These are phyloP conservation scores for Tonatia bakeri DNA, from an alignment of 2,113 vertebrate species.

Conservation along the genomic window DNA sequence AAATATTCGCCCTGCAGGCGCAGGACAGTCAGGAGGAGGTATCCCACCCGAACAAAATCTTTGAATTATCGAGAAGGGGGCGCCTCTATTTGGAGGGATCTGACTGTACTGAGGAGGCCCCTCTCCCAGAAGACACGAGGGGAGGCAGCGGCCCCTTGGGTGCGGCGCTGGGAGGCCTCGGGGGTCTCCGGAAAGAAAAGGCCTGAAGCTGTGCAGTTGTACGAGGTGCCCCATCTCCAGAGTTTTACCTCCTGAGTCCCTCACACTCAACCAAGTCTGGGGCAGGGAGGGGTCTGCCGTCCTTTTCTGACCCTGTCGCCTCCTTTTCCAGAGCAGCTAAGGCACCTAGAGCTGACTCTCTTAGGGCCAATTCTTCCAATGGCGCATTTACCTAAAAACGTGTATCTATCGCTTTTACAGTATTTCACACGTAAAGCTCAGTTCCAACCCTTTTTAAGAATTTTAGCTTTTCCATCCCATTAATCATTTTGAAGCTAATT, in stretches of 20 bases:
- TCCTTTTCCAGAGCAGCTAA: not conserved
- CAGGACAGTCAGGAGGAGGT: not conserved
- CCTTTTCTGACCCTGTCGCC: not conserved
- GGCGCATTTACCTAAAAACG: not conserved
- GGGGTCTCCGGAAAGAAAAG: not conserved
- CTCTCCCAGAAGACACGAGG: not conserved
- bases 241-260: not conserved
- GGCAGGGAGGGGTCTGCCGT: not conserved
- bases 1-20: not conserved
- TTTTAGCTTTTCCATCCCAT: not conserved
- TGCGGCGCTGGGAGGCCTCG: not conserved
- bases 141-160: not conserved
- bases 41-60: not conserved
- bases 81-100: not conserved
- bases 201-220: not conserved
- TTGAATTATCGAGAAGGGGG: not conserved
- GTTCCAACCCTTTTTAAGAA: not conserved
- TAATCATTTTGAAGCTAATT: not conserved
- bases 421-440: not conserved
- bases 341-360: not conserved
- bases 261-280: not conserved
- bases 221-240: not conserved
- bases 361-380: not conserved
- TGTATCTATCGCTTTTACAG: not conserved
- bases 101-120: not conserved